Evolutionary conservation across 2,797 vertebrate species (phyloP).

Genomic region (Micrastur ruficollis): DNA sequence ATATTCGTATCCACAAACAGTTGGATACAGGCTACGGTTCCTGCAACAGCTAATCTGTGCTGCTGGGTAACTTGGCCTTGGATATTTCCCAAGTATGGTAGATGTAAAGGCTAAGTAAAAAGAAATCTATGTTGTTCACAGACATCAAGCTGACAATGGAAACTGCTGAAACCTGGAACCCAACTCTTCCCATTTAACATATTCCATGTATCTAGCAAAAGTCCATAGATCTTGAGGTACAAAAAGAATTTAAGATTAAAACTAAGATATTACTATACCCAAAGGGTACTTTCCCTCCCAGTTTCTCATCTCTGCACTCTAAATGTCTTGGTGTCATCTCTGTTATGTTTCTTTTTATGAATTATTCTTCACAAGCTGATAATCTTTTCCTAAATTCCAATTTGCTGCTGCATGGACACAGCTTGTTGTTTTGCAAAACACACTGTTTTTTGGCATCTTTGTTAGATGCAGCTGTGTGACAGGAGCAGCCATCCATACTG

Average conservation of each 20-base stretch:
- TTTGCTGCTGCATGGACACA: background rate
- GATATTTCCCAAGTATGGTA: background rate
- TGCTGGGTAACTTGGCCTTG: background rate
- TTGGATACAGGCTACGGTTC: background rate
- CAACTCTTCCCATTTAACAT: background rate
- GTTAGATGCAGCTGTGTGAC: background rate
- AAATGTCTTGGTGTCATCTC: rapidly evolving
- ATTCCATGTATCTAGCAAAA: background rate
- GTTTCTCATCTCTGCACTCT: background rate
- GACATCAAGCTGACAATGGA: background rate
- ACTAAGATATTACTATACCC: background rate
- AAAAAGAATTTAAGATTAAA: background rate
- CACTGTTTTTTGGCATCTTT: background rate
- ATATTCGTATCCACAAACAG: background rate
- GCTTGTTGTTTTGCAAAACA: background rate
- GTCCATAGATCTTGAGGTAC: background rate
- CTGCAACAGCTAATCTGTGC: background rate
- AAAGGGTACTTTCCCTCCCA: background rate
- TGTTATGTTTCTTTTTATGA: background rate
- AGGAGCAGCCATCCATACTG: background rate
- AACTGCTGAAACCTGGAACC: background rate
- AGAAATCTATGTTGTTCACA: background rate
- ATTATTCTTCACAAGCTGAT: background rate
- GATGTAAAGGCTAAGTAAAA: background rate
- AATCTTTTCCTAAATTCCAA: background rate